phyloP scores from a whole-genome alignment of 2,113 vertebrate species.

The Myotis lucifugus region DNA sequence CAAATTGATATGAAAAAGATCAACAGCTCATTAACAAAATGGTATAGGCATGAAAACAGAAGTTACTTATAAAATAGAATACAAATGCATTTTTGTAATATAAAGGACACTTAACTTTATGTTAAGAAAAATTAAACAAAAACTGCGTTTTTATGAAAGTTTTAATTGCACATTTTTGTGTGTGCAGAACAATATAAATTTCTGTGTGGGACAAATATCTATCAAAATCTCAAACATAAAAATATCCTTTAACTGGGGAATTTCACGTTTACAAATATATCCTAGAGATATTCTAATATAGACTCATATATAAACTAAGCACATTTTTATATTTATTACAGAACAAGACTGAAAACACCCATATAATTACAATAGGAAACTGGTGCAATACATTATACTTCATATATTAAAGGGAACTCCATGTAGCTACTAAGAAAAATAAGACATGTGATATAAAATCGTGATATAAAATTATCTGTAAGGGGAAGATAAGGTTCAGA shows the following conservation, averaged over 20 bases:
- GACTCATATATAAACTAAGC: not conserved
- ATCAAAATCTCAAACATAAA: not conserved
- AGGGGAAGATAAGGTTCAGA: not conserved
- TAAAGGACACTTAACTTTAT: not conserved
- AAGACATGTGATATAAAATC: not conserved
- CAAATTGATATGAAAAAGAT: not conserved
- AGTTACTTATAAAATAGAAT: not conserved
- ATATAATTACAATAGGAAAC: not conserved
- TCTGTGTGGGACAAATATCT: not conserved
- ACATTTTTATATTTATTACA: not conserved
- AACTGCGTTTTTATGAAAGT: not conserved
- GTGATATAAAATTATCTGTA: not conserved
- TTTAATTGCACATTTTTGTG: not conserved
- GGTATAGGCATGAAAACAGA: not conserved
- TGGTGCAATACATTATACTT: not conserved
- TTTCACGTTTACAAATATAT: not conserved
- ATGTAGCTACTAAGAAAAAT: not conserved
- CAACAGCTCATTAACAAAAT: not conserved
- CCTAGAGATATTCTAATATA: not conserved
- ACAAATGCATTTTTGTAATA: not conserved
- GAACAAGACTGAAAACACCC: not conserved
- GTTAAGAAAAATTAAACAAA: slow-evolving; percentile 4
- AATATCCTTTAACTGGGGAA: not conserved
- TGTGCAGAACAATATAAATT: not conserved
- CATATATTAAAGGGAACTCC: not conserved